A percentile compares a stretch with the other conserved stretches of the same genome.
phyloP scores from a whole-genome alignment of 2,113 vertebrate genomes.

The Spermophilus dauricus region DNA sequence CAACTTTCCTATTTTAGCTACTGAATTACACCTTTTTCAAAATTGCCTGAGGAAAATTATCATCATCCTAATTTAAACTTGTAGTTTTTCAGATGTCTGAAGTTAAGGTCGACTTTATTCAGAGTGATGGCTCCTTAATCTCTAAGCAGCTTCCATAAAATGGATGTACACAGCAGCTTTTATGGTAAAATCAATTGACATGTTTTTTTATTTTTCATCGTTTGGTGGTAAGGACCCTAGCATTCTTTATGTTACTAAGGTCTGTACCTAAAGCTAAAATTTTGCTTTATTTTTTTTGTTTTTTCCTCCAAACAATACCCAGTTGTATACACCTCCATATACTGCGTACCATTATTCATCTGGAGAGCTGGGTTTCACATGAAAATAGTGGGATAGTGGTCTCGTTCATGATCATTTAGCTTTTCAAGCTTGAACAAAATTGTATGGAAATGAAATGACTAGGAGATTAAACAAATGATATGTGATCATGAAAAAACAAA shows the following conservation, averaged over 20 bases:
- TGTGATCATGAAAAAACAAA: background rate
- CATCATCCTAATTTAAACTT: background rate
- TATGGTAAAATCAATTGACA: background rate
- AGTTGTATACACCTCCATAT: background rate
- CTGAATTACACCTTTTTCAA: background rate
- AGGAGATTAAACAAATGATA: background rate
- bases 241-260: background rate
- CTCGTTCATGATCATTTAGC: background rate
- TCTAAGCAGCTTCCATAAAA: background rate
- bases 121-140: background rate
- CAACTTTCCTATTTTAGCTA: background rate
- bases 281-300: background rate
- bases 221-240: background rate
- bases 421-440: background rate
- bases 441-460: background rate
- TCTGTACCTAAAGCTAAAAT: accelerated
- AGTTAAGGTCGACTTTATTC: background rate
- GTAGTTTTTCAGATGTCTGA: background rate
- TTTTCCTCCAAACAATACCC: background rate
- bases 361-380: accelerated
- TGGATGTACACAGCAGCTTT: background rate
- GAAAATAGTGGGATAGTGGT: background rate
- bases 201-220: background rate
- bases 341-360: accelerated
- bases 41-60: background rate